Base-by-base conservation (phyloP, 2,888 invertebrate species). In the Nymphalis polychloros region DNA sequence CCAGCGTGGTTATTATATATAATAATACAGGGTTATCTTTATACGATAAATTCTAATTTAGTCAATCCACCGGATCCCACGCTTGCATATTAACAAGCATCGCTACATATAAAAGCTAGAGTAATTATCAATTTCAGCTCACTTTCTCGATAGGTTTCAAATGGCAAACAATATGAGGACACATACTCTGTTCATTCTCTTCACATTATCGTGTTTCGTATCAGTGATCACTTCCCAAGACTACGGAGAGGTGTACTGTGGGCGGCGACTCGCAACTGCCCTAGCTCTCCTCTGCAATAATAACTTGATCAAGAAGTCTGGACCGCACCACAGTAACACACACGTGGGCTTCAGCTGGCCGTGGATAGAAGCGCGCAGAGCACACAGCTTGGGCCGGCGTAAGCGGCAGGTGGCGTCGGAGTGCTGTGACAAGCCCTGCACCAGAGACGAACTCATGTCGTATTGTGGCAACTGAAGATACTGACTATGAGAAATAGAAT, bases 341-440 rank as follows among this genome's bases (percentile, higher is more conserved):
- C 41, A 50, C 8, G 57, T 68, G 59, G 49, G 63, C 35, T 46
- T 63, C 52, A 50, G 63, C 31, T 77, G 77, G 73, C 78, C 76
- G 10, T 81, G 81, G 82, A 66, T 81, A 7, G 63, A 73, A 0
- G 70, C 75, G 1, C 75, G 74, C 10, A 64, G 27, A 0, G 81
- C 80, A 0, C 68, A 73, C 69, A 69, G 72, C 1, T 67, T 80
- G 65, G 73, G 70, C 13, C 69, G 79, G 27, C 76, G 73, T 3
- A 83, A 82, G 72, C 71, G 81, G 49, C 78, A 79, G n/a, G 83
- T 83, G 8, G 81, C 74, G 17, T 72, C 72, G 0, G 78, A 82
- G 52, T 85, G 85, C 74, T 85, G 85, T 63, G 75, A 77, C 6
- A 81, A 81, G 19, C 76, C 80, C 0, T 85, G 85, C 66, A 73